Base-by-base conservation (phyloP, 2,113 vertebrate genomes). In the Piaya cayana region DNA sequence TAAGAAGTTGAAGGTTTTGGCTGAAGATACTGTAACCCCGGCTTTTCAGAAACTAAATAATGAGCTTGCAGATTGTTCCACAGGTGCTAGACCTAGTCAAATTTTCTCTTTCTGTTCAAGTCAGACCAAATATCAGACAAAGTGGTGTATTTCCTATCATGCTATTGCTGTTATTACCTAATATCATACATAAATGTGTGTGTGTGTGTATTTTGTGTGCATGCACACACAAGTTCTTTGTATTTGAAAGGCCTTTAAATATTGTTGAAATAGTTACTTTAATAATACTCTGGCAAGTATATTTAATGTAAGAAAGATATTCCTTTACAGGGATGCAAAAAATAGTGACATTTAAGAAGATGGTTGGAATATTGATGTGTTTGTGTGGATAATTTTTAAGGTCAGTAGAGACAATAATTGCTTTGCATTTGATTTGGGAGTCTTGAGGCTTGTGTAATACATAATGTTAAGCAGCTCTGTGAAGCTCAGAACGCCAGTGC, bases 151-250 rank as follows among this genome's bases (percentile, higher is more conserved):
- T 68, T 53, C 4, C 3, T 45, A 34, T 32, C 12, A 6, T 12
- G 9, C 17, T 72, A 8, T 34, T 63, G 36, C 9, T 80, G 6
- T 18, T 50, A 25, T 79, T 69, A 23, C 7, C 5, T 15, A 16
- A 14, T 76, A 69, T 52, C 53, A 9, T 55, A 5, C 23, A 8
- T 27, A 22, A 32, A 1, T 29, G 11, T 12, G 4, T 43, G 0
- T 52, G 2, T 50, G 4, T 36, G 7, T 39, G 17, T 32, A 5
- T 23, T 39, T 20, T 52, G 2, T 37, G 6, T n/a, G 9, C 30
- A 8, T 29, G 12, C 30, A 13, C 16, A 34, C 47, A 1, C 34
- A 27, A 32, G 18, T 6, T 70, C 4, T 60, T 0, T 43, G 11
- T 56, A 12, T 58, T 86, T 70, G 34, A 22, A 26, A 59, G 30